These are phyloP conservation scores for Saturnia japonica DNA, from an alignment of 2,888 invertebrate species.

Conservation along the genomic window DNA sequence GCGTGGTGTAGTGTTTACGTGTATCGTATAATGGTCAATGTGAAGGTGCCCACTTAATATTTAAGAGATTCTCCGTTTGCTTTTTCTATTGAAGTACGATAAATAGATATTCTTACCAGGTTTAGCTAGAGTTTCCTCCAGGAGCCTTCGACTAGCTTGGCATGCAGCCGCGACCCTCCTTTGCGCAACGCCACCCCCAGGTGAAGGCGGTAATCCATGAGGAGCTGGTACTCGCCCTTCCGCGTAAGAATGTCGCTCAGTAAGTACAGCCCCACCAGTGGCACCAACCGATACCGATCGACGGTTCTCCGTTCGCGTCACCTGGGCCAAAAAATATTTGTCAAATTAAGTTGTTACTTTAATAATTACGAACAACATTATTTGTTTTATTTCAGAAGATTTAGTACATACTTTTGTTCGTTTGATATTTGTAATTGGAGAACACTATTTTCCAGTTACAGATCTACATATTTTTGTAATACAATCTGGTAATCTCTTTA, in stretches of 20 bases:
- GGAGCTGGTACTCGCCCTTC: conserved; percentile 70
- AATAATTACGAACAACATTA: neutral
- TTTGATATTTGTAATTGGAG: no score
- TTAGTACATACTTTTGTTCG: no score
- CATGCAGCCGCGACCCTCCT: conserved; percentile 68
- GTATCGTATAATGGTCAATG: no score
- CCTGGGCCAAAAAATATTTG: conserved; percentile 45
- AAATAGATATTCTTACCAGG: conserved; percentile 60
- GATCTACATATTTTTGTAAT: neutral
- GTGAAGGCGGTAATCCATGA: conserved; percentile 71
- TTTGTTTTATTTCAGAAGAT: neutral
- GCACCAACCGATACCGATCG: conserved; percentile 68
- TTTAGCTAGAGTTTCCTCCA: conserved; percentile 85
- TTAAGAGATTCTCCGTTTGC: no score
- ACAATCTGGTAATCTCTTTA: neutral
- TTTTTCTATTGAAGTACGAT: no score
- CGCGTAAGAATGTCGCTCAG: conserved; percentile 63
- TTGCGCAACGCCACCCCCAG: conserved; percentile 62
- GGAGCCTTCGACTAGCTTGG: conserved; percentile 84
- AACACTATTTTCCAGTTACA: neutral
- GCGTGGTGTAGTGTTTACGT: no score
- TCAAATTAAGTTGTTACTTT: neutral
- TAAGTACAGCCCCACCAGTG: conserved; percentile 36
- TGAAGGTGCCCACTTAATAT: no score
- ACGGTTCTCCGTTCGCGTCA: conserved; percentile 61